Conservation (phyloP, 2,888 invertebrate species). For the Cynaeus angustus region DNA sequence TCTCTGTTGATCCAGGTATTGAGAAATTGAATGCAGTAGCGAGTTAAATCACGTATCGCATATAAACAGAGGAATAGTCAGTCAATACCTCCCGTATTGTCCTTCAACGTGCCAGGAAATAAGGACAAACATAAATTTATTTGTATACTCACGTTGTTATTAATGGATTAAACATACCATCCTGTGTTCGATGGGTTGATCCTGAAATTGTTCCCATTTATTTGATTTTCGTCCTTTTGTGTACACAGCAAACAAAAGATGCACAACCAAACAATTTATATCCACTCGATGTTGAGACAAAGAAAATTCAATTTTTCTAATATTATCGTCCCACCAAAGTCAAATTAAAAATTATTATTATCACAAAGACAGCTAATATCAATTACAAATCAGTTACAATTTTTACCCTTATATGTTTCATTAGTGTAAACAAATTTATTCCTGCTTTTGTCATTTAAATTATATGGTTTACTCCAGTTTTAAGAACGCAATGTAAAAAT, state of each 20-base stretch:
- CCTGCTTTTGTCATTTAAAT: too few species aligned
- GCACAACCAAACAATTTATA: conserved; percentile 38
- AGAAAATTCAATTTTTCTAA: conserved; percentile 21
- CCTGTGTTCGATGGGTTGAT: conserved; percentile 47
- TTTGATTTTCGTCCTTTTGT: conserved; percentile 46
- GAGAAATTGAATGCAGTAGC: conserved; percentile 46
- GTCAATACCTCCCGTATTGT: conserved; percentile 46
- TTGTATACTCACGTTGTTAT: conserved; percentile 49
- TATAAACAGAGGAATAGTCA: conserved; percentile 49
- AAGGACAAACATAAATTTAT: conserved; percentile 51
- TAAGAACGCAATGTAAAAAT: not conserved
- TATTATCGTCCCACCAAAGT: not conserved
- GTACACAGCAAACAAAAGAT: conserved; percentile 45
- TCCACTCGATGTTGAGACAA: conserved; percentile 38
- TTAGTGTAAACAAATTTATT: too few species aligned
- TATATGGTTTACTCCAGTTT: too few species aligned
- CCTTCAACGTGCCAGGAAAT: conserved; percentile 47
- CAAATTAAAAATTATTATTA: not conserved
- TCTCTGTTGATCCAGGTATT: conserved; percentile 45
- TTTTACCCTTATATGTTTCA: too few species aligned
- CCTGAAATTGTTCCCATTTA: conserved; percentile 51
- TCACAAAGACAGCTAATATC: too few species aligned
- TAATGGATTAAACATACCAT: conserved; percentile 49
- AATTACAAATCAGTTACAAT: too few species aligned
- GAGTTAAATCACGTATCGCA: conserved; percentile 51